Evolutionary conservation across 2,113 vertebrate genomes (phyloP).

Genomic region (Telmatochromis sp.): DNA sequence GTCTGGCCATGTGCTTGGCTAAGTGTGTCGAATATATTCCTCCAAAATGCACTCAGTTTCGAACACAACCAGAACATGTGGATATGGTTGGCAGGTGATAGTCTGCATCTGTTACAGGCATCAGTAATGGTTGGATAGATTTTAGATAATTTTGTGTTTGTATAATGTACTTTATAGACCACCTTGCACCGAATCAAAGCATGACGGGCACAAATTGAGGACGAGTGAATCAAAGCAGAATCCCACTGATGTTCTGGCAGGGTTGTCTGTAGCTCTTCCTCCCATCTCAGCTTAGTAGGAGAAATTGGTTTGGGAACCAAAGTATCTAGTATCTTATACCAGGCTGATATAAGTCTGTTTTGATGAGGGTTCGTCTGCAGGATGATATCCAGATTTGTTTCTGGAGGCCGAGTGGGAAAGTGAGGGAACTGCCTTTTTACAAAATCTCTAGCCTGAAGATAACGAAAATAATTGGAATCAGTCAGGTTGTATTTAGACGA

Average conservation of each 20-base stretch:
- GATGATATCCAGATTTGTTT: not conserved
- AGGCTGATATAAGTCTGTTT: not conserved
- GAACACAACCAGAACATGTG: not conserved
- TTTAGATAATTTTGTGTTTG: accelerated
- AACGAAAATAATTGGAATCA: accelerated
- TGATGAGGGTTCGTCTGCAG: accelerated
- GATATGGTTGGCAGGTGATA: not conserved
- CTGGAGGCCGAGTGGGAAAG: not conserved
- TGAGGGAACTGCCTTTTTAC: accelerated
- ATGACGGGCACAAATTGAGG: not conserved
- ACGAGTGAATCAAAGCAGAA: not conserved
- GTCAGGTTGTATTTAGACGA: not conserved
- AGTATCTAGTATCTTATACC: accelerated
- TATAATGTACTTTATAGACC: not conserved
- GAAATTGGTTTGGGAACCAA: accelerated
- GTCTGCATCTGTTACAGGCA: accelerated
- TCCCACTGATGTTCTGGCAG: accelerated
- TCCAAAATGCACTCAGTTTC: not conserved
- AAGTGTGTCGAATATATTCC: not conserved
- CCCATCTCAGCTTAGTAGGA: not conserved
- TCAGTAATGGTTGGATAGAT: not conserved
- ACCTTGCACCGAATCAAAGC: not conserved
- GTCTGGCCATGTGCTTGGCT: accelerated
- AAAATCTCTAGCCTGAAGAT: not conserved
- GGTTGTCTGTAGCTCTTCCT: not conserved